Evolutionary conservation across 2,888 invertebrate genomes (phyloP).

Genomic region (Apamea anceps): DNA sequence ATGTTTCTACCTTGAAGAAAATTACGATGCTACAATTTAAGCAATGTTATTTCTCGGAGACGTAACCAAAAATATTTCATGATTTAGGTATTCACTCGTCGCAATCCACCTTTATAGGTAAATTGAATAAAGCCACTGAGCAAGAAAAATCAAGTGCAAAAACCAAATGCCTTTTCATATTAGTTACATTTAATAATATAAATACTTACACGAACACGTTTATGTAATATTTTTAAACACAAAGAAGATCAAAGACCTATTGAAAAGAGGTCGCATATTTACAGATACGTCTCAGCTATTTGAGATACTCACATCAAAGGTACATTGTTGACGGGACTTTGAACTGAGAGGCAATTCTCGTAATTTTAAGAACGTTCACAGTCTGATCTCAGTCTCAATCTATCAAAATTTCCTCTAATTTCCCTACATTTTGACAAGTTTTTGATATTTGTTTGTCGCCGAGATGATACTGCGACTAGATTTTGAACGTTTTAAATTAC

Average conservation of each 20-base stretch:
- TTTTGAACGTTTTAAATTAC: too few species aligned
- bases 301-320: conserved; percentile 72
- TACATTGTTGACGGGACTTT: conserved; percentile 54
- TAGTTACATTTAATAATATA: conserved; percentile 50
- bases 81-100: conserved; percentile 28
- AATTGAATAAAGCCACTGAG: conserved; percentile 39
- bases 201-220: conserved; percentile 24
- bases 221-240: conserved; percentile 47
- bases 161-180: conserved; percentile 38
- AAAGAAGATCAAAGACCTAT: conserved; percentile 69
- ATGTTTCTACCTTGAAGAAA: not conserved
- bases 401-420: too few species aligned
- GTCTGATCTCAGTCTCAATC: too few species aligned
- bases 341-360: too few species aligned
- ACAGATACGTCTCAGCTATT: conserved; percentile 55
- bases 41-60: not conserved
- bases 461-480: too few species aligned
- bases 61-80: conserved; percentile 8
- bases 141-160: conserved; percentile 47
- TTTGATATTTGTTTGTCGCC: too few species aligned
- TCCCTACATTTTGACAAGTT: too few species aligned
- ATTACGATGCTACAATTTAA: conserved; percentile 2
- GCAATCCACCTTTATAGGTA: conserved; percentile 8
- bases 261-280: conserved; percentile 65
- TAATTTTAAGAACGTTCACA: too few species aligned